Percentiles rank a stretch among this genome's conserved stretches.
phyloP scores from a whole-genome alignment of 2,797 vertebrate species.

The Morus bassanus region DNA sequence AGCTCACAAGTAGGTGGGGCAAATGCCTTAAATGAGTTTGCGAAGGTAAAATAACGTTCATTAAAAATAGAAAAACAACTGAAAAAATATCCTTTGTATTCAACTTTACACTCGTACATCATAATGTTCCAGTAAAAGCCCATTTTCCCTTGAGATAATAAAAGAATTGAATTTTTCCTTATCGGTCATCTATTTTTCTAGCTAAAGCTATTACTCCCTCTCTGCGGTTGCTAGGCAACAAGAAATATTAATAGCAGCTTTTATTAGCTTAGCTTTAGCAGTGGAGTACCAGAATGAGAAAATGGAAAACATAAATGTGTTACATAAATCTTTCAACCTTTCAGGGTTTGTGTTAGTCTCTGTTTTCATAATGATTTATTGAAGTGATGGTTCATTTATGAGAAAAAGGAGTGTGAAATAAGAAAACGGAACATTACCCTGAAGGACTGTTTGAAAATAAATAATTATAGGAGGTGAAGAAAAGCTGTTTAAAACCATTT shows the following conservation, averaged over 20 bases:
- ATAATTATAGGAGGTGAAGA: conserved; percentile 97
- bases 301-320: conserved; percentile 99
- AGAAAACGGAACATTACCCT: conserved; percentile 98
- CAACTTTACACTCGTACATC: conserved; percentile 94
- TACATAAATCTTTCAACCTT: conserved; percentile 99
- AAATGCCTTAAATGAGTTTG: conserved; percentile 69
- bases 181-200: conserved; percentile 99
- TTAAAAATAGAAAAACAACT: conserved; percentile 80
- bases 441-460: conserved; percentile 98
- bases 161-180: conserved; percentile 99
- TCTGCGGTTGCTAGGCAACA: conserved; percentile 98
- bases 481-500: conserved; percentile 89
- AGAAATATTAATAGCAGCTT: conserved; percentile 99
- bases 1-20: conserved; percentile 61
- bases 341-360: conserved; percentile 95
- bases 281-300: conserved; percentile 99
- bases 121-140: conserved; percentile 98
- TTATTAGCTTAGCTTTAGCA: conserved; percentile 99
- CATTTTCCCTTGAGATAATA: conserved; percentile 99
- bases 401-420: conserved; percentile 95
- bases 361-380: conserved; percentile 99
- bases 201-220: conserved; percentile 99
- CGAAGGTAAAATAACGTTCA: conserved; percentile 76
- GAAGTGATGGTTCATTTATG: conserved; percentile 98
- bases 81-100: conserved; percentile 79